phyloP scores from a whole-genome alignment of 2,888 invertebrate species.

The Molorchus minor region DNA sequence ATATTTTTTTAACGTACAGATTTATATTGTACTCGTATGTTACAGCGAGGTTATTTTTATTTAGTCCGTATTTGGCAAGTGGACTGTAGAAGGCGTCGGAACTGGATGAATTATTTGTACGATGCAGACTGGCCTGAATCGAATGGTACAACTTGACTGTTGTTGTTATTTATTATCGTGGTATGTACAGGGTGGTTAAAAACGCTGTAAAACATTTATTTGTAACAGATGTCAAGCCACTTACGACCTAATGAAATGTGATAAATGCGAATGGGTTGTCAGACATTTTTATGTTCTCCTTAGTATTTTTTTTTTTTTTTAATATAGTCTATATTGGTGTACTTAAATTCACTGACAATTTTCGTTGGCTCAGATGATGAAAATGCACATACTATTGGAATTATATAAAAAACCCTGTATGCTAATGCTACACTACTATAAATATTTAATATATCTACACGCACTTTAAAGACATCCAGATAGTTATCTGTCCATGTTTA shows the following conservation, averaged over 20 bases:
- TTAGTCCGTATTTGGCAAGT: constrained; percentile 39
- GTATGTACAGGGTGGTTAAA: background rate
- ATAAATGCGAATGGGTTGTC: too few species aligned
- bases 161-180: background rate
- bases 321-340: too few species aligned
- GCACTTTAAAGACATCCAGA: background rate
- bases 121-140: background rate
- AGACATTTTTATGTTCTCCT: too few species aligned
- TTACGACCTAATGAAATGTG: too few species aligned
- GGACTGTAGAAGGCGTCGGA: constrained; percentile 37
- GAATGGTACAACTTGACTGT: background rate
- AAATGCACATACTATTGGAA: too few species aligned
- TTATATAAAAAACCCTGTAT: too few species aligned
- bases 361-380: too few species aligned
- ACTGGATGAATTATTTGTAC: background rate
- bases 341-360: too few species aligned
- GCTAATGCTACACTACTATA: too few species aligned
- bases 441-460: background rate
- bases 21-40: constrained; percentile 20
- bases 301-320: too few species aligned
- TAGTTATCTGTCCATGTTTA: background rate
- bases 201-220: too few species aligned
- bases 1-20: constrained; percentile 12
- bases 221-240: too few species aligned
- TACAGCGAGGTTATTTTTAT: constrained; percentile 34